Base-by-base conservation (phyloP, 92 coral and sea anemone genomes). In the Heliopora coerulea region DNA sequence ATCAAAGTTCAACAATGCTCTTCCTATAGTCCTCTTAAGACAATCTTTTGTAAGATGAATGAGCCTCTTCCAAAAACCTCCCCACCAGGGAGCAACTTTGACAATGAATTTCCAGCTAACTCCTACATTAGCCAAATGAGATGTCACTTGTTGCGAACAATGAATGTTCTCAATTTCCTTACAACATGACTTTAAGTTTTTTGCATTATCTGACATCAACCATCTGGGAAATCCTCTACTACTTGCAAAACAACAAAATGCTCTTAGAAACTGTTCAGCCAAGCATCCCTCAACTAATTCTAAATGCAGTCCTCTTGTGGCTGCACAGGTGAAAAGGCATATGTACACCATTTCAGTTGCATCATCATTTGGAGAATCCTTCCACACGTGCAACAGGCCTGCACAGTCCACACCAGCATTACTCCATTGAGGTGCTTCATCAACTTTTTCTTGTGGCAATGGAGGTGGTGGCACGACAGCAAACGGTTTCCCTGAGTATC, bases 371-470 rank as follows among this genome's bases (percentile, higher is more conserved):
- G 52, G 2, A 2, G 2, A 2, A 15, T 46, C n/a, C 30, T 9
- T 23, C 17, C 30, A 3, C 13, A 80, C 60, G 60, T 73, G 50
- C 59, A 84, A 29, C 0, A 79, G 82, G n/a, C 85, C 74, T 1
- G 82, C 85, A 44, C 40, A 75, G 65, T 84, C 82, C 14, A 79
- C 50, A 8, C 82, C 82, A 3, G 65, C 42, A 34, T 29, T 63
- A 3, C 74, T 50, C 40, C 65, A 84, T 29, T 81, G 68, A 9
- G 78, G 78, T 39, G 65, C 65, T 26, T 37, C 61, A 54, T 35
- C 67, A n/a, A 84, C 84, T 48, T 80, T 83, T n/a, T 24, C 59
- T 1, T 62, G 66, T 2, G 82, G 85, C 25, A 85, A 54, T 14
- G 58, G 66, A 2, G 89, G 72, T 33, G 80, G 56, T 21, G 2